These are phyloP conservation scores for Mimas tiliae DNA, from an alignment of 2,888 invertebrate species.

Conservation along the genomic window DNA sequence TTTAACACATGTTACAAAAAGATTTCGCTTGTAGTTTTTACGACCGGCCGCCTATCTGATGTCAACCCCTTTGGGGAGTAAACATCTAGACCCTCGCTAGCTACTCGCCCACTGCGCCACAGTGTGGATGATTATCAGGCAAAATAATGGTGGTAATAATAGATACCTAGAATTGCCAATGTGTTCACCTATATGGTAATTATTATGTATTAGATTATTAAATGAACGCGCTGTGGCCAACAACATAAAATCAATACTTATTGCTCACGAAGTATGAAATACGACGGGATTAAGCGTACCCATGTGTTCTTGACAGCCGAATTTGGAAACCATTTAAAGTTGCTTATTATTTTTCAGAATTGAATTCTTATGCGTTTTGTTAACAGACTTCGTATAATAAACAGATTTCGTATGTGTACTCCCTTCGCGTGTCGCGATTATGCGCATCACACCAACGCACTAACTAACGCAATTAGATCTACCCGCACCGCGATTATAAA, in stretches of 20 bases:
- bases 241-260: conserved; percentile 24
- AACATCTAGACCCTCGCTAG: too few species aligned
- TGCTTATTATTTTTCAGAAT: not conserved
- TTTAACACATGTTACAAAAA: too few species aligned
- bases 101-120: too few species aligned
- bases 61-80: too few species aligned
- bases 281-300: conserved; percentile 18
- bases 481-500: too few species aligned
- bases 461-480: too few species aligned
- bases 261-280: conserved; percentile 23
- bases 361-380: conserved; percentile 4
- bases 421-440: too few species aligned
- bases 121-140: not conserved
- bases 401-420: too few species aligned
- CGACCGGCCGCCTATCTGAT: too few species aligned
- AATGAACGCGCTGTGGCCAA: conserved; percentile 10
- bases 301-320: conserved; percentile 24
- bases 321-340: conserved; percentile 10
- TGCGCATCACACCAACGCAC: too few species aligned
- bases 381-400: not conserved
- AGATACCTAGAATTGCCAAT: conserved; percentile 8
- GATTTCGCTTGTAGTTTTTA: too few species aligned
- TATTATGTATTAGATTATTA: conserved; percentile 19
- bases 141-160: conserved; percentile 12
- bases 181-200: not conserved